Percentiles rank a stretch among this genome's conserved stretches.
Evolutionary conservation across 2,797 vertebrate genomes (phyloP).

Genomic region (Rhinoraja longicauda): DNA sequence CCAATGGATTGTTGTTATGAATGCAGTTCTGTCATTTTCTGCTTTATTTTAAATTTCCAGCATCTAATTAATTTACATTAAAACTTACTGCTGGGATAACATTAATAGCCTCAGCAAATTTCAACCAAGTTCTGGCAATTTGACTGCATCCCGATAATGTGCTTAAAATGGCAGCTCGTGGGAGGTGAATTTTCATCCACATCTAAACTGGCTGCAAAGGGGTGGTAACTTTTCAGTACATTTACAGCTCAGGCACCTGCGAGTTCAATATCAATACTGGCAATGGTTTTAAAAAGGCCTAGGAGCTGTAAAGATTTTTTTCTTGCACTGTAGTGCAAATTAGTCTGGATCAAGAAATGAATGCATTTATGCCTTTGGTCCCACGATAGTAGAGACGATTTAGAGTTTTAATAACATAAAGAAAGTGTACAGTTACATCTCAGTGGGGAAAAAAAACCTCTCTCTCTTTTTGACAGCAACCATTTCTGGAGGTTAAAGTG

Average conservation of each 20-base stretch:
- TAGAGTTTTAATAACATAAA: not conserved
- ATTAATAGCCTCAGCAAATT: not conserved
- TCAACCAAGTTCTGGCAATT: not conserved
- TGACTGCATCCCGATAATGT: not conserved
- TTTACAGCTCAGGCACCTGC: not conserved
- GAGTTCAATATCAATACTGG: not conserved
- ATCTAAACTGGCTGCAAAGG: not conserved
- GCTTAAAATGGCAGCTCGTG: not conserved
- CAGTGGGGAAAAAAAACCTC: not conserved
- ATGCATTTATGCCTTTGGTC: not conserved
- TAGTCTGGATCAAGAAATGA: not conserved
- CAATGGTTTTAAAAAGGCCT: not conserved
- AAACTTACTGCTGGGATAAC: not conserved
- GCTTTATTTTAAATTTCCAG: not conserved
- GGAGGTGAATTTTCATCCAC: not conserved
- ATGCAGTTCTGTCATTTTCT: not conserved
- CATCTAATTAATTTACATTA: not conserved
- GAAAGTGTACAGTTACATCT: not conserved
- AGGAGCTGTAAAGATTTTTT: not conserved
- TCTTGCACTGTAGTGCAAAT: not conserved
- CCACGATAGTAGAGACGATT: not conserved
- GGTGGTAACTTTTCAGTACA: not conserved
- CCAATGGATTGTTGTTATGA: not conserved
- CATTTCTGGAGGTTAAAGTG: conserved; percentile 96
- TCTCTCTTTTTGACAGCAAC: conserved; percentile 68